Evolutionary conservation across 2,113 vertebrate genomes (phyloP).

Genomic region (Todiramphus saurophagus): DNA sequence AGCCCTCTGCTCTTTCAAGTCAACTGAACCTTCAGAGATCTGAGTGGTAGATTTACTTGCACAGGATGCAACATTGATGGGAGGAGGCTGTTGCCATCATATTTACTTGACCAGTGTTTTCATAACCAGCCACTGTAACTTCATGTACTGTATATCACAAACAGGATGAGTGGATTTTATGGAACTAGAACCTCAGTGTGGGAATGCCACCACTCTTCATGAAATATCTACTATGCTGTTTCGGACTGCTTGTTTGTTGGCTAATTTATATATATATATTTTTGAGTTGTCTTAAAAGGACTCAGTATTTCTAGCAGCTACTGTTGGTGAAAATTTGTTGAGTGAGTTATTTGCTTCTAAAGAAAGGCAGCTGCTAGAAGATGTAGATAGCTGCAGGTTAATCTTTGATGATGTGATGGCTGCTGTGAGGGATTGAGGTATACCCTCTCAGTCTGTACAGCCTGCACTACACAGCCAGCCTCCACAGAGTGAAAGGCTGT

Average conservation of each 20-base stretch:
- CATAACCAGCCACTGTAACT: not conserved
- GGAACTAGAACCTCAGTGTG: not conserved
- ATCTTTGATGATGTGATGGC: not conserved
- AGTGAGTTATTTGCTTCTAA: not conserved
- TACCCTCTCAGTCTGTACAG: not conserved
- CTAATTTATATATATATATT: not conserved
- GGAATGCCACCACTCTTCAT: not conserved
- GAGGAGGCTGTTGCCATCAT: not conserved
- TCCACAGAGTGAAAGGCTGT: not conserved
- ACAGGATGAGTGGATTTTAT: not conserved
- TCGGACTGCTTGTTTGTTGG: not conserved
- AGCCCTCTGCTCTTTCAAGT: not conserved
- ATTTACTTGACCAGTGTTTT: not conserved
- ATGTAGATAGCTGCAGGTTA: not conserved
- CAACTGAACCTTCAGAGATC: not conserved
- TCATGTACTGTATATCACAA: not conserved
- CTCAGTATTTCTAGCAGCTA: not conserved
- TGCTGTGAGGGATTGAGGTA: not conserved
- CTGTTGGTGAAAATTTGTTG: not conserved
- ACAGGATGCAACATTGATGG: not conserved
- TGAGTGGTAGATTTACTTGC: not conserved
- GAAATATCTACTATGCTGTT: not conserved
- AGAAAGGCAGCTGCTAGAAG: not conserved
- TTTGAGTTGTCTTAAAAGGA: not conserved
- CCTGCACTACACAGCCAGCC: not conserved